Conservation (phyloP, 2,113 vertebrate genomes). For the Aphyosemion australe region DNA sequence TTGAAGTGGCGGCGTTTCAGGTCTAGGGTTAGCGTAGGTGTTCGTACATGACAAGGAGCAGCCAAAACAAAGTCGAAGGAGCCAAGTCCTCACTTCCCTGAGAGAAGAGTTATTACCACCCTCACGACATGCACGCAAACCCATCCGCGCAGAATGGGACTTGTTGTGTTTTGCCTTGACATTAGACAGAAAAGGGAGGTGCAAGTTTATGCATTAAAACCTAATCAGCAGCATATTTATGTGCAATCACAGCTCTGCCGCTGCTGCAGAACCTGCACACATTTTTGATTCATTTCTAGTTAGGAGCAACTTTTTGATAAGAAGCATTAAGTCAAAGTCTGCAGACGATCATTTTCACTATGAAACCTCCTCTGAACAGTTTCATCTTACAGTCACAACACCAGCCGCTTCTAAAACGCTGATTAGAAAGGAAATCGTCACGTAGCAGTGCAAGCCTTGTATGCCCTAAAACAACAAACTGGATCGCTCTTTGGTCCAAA, state of each 20-base stretch:
- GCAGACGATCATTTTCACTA: slow-evolving; percentile 27
- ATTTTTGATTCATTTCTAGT: slow-evolving; percentile 25
- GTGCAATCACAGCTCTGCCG: slow-evolving; percentile 15
- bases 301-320: slow-evolving; percentile 8
- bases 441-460: slow-evolving; percentile 20
- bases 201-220: slow-evolving; percentile 24
- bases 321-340: slow-evolving; percentile 2
- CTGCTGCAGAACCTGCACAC: background rate
- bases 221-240: slow-evolving; percentile 8
- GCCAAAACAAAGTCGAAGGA: slow-evolving; percentile 47
- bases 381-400: slow-evolving; percentile 46
- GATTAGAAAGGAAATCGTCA: slow-evolving; percentile 30
- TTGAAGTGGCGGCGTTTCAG: slow-evolving; percentile 4
- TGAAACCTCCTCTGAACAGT: slow-evolving; percentile 44
- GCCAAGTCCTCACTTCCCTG: slow-evolving; percentile 19
- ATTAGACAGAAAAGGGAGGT: slow-evolving; percentile 10
- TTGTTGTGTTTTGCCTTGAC: slow-evolving; percentile 40
- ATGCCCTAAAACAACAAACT: slow-evolving; percentile 36
- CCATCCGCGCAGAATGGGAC: slow-evolving; percentile 22
- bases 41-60: slow-evolving; percentile 28
- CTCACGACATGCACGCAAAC: slow-evolving; percentile 31
- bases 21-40: slow-evolving; percentile 35
- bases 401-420: slow-evolving; percentile 16
- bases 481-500: slow-evolving; percentile 20
- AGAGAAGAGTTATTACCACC: slow-evolving; percentile 43